These are phyloP conservation scores for Rhagium mordax DNA, from an alignment of 2,888 invertebrate species.

Conservation along the genomic window DNA sequence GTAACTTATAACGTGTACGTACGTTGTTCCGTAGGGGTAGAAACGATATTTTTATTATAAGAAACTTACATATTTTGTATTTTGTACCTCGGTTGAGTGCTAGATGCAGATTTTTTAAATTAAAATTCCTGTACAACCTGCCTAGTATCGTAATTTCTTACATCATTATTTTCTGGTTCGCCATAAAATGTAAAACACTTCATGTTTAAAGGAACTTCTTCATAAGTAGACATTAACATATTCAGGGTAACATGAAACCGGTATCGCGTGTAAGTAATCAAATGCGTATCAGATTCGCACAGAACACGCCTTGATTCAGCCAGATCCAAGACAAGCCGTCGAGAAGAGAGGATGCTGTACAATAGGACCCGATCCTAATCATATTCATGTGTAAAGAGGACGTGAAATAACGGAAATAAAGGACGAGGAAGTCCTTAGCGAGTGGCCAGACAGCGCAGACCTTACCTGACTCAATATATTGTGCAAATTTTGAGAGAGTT, in stretches of 20 bases:
- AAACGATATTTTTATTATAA: too few species aligned
- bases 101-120: neutral
- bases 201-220: slow-evolving; percentile 38
- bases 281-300: slow-evolving; percentile 55
- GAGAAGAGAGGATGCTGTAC: slow-evolving; percentile 37
- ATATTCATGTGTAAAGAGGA: slow-evolving; percentile 40
- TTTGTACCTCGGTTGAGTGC: neutral
- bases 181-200: slow-evolving; percentile 35
- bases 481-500: slow-evolving; percentile 36
- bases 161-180: slow-evolving; percentile 39
- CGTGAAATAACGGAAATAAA: slow-evolving; percentile 44
- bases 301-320: slow-evolving; percentile 23
- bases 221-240: slow-evolving; percentile 50
- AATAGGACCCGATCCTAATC: slow-evolving; percentile 46
- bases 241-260: slow-evolving; percentile 55
- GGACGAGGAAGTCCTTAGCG: slow-evolving; percentile 42
- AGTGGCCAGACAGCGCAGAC: slow-evolving; percentile 28
- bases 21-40: too few species aligned
- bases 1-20: too few species aligned
- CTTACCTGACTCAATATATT: slow-evolving; percentile 36
- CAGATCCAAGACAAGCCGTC: slow-evolving; percentile 19
- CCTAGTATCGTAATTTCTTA: neutral
- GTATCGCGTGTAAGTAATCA: slow-evolving; percentile 58
- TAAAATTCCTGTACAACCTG: neutral
- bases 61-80: too few species aligned